Evolutionary conservation across 2,888 invertebrate species (phyloP), one percentile per base, ranked within the genome.

Genomic region (Rotaria sp.): DNA sequence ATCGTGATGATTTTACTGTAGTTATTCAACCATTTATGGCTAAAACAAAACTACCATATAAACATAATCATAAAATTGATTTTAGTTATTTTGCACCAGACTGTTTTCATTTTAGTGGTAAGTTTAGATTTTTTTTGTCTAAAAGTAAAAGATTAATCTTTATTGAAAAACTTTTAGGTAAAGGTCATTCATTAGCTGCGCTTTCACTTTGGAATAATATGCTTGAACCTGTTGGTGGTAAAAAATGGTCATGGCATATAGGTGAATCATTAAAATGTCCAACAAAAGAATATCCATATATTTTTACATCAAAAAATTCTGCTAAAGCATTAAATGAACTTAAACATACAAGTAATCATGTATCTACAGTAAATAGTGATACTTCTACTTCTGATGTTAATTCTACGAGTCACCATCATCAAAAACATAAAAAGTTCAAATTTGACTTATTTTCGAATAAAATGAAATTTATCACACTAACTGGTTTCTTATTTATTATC

Each of bases 51-150:
- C 87, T 89, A 15, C 90, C 90, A n/a, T 13, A 26, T 3, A 80
- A 24, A 41, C 84, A 84, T 48, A 45, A 84, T 84, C 88, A 88
- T 15, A 87, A 88, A 5, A 88, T 88, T 26, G 90, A 90, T 87
- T 86, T 89, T 38, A 88, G 89, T 75, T 91, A 88, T 86, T 90
- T 90, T 87, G 89, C 90, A 21, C 90, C 90, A 1, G 91, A 90
- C 87, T 91, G 91, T 87, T 90, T 91, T 88, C 90, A 90, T 87
- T 89, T 90, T 45, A 90, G 90, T 85, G 87, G 85, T 57, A 90
- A 89, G 84, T 90, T 89, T 7, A 35, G 7, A 74, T 74, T 35
- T 38, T 74, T n/a, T 8, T n/a, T 57, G 1, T 10, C 45, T 45
- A 45, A 50, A 18, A 18, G 18, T 50, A 50, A 50, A 50, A 11